Evolutionary conservation across 37 sponge, comb jelly and placozoan genomes (phyloP).

Genomic region (Beroe forskalii): DNA sequence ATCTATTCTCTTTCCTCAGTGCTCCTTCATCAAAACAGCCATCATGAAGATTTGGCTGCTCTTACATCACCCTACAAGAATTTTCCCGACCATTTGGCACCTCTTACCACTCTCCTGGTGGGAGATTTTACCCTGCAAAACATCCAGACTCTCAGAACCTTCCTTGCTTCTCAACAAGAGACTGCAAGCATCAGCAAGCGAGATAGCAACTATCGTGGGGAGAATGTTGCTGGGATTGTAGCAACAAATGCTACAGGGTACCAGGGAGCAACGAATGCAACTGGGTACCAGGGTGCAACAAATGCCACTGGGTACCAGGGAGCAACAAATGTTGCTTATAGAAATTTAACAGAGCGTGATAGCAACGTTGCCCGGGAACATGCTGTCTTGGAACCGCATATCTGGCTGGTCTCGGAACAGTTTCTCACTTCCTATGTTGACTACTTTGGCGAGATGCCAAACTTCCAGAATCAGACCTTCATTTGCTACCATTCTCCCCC

Average conservation of each 20-base stretch:
- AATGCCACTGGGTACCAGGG: background rate
- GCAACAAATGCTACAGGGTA: background rate
- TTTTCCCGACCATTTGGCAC: background rate
- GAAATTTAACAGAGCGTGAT: no score
- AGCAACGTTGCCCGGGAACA: background rate
- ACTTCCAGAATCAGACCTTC: background rate
- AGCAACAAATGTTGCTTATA: no score
- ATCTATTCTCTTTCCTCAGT: background rate
- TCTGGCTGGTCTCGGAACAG: slow-evolving; percentile 49
- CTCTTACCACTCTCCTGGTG: background rate
- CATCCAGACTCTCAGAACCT: background rate
- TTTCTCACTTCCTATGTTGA: slow-evolving; percentile 40
- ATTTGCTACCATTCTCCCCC: slow-evolving; percentile 51
- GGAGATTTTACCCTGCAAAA: background rate
- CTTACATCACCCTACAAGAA: slow-evolving; percentile 23
- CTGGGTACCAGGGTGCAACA: background rate
- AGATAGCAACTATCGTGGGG: no score
- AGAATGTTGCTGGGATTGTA: no score
- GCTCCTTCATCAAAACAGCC: background rate
- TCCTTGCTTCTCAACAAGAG: background rate
- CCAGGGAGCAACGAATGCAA: background rate
- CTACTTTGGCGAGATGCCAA: background rate
- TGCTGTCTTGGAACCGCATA: background rate
- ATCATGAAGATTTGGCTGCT: background rate
- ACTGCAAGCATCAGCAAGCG: no score